Evolutionary conservation across 2,888 invertebrate genomes (phyloP), one percentile per base, ranked within the genome.

Genomic region (Campopleginae sp.): DNA sequence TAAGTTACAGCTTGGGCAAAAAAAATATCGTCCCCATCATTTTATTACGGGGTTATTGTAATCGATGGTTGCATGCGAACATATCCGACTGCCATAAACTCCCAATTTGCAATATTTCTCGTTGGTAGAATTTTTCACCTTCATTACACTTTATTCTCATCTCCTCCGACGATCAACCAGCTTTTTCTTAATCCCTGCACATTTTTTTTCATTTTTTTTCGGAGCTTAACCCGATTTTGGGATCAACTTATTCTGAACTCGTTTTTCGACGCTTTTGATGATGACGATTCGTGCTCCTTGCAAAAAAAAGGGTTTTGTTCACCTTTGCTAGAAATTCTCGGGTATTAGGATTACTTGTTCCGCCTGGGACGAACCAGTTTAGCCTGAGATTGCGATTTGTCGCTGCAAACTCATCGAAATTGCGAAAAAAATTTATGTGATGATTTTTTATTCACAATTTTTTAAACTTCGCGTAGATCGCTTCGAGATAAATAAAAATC

Each of bases 61-160:
- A 48, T 44, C 61, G 74, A 63, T 75, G 46, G 61, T 63, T 61
- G 6, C 51, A n/a, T 31, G 51, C 27, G 23, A 58, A 54, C 19
- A 51, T 54, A 72, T 51, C 38, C 58, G 58, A 14, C n/a, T 58
- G 23, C 61, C 17, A 33, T 8, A 42, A 42, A 65, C 2, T 14
- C 48, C 38, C 46, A 38, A 61, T 61, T 61, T 46, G 31, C 74
- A 27, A 27, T 58, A 27, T 58, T 58, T 58, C 58, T 27, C 27
- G 51, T 44, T 31, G 7, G n/a, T n/a, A 38, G 33, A 38, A n/a
- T 65, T 65, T 65, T 65, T 58, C 58, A 58, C 58, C 8, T 58
- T 27, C 12, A 14, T 14, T 27, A 58, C 27, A 27, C 27, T 58
- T 58, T 27, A 23, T 54, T 19, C 8, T 38, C 38, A 8, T 7